These are phyloP conservation scores for Argya squamiceps DNA, from an alignment of 2,797 vertebrate species.

Conservation along the genomic window DNA sequence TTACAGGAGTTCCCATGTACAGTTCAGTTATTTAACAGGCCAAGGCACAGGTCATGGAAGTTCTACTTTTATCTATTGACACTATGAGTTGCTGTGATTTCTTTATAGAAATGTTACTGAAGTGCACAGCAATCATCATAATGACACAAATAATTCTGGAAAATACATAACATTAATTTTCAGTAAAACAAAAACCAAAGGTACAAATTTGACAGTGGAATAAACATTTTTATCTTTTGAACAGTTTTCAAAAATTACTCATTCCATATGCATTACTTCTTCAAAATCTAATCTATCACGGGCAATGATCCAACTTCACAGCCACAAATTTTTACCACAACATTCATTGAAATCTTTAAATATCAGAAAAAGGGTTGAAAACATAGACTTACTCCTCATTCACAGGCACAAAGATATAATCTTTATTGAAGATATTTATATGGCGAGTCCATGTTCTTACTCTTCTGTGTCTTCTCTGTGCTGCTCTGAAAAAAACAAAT, in stretches of 20 bases:
- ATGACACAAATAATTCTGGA: not conserved
- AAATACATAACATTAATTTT: not conserved
- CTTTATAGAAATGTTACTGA: not conserved
- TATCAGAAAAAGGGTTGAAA: not conserved
- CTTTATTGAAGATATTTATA: slow-evolving; percentile 95
- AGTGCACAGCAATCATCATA: not conserved
- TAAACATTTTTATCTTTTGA: not conserved
- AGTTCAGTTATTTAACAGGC: not conserved
- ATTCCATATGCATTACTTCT: not conserved
- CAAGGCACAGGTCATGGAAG: not conserved
- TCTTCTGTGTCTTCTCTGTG: slow-evolving; percentile 90
- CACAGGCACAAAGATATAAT: slow-evolving; percentile 97
- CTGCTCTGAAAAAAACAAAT: slow-evolving; percentile 75
- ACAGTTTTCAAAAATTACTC: not conserved
- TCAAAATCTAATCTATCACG: not conserved
- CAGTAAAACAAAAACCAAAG: not conserved
- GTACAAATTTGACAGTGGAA: not conserved
- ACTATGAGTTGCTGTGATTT: not conserved
- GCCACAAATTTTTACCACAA: not conserved
- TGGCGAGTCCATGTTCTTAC: slow-evolving; percentile 97
- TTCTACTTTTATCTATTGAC: not conserved
- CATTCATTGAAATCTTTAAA: not conserved
- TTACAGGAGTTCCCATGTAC: not conserved
- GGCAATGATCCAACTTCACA: not conserved
- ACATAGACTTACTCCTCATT: slow-evolving; percentile 93